Evolutionary conservation across 2,888 invertebrate genomes (phyloP).

Genomic region (Rutpela maculata): DNA sequence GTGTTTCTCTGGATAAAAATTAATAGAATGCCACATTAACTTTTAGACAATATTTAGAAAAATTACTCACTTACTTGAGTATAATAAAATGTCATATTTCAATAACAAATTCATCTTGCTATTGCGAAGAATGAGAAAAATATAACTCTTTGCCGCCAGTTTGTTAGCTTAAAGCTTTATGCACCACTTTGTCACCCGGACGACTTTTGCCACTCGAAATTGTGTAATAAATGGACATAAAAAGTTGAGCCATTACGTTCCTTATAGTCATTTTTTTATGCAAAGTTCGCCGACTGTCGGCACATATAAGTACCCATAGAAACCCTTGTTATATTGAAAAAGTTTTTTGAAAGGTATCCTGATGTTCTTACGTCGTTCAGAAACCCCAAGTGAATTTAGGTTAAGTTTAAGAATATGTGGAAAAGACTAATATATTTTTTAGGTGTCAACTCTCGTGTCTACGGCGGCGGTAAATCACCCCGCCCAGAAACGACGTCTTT

Average conservation of each 20-base stretch:
- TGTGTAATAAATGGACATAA: slow-evolving; percentile 16
- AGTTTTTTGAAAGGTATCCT: slow-evolving; percentile 41
- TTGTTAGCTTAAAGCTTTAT: background rate
- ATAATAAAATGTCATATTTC: too few species aligned
- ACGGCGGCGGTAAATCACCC: slow-evolving; percentile 50
- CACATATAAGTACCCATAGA: slow-evolving; percentile 35
- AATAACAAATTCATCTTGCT: too few species aligned
- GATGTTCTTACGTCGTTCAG: slow-evolving; percentile 33
- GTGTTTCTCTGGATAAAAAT: too few species aligned
- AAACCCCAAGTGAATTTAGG: slow-evolving; percentile 44
- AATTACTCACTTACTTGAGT: too few species aligned
- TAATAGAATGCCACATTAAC: too few species aligned
- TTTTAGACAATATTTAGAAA: too few species aligned
- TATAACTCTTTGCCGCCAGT: background rate
- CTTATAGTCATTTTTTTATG: slow-evolving; percentile 27
- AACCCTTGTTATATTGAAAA: slow-evolving; percentile 48
- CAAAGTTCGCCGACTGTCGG: slow-evolving; percentile 28
- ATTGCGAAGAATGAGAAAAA: too few species aligned
- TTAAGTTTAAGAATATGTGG: slow-evolving; percentile 49
- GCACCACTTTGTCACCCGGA: background rate
- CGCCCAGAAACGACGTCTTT: slow-evolving; percentile 47
- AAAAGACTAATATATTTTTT: slow-evolving; percentile 56
- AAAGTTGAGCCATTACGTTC: slow-evolving; percentile 31
- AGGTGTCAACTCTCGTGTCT: slow-evolving; percentile 51
- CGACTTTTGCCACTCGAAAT: slow-evolving; percentile 13